Evolutionary conservation across 1,140 invertebrate genomes (phyloP), one percentile per base, ranked within the genome.

Genomic region (Magallana ariakensis): DNA sequence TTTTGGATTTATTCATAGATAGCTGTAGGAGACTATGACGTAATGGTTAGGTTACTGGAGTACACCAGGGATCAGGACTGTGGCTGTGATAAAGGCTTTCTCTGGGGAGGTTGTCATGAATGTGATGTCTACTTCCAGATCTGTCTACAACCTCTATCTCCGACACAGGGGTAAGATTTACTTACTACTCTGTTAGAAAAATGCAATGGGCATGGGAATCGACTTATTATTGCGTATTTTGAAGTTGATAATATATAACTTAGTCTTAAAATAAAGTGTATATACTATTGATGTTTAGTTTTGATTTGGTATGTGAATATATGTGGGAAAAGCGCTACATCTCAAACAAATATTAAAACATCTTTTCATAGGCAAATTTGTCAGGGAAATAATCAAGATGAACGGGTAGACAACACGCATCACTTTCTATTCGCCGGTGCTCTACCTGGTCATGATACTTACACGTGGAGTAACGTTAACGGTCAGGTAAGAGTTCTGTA

Each of bases 1-100:
- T n/a, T n/a, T n/a, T n/a, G n/a, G n/a, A n/a, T n/a, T n/a, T n/a
- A n/a, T n/a, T n/a, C n/a, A n/a, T 46, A 46, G 33, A 46, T 46
- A 46, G 33, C 33, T 4, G 5, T 46, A 5, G 66, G 66, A 75
- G 19, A 22, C 22, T 75, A 75, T 33, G 66, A 75, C 6, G 22
- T 75, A 13, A 33, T 19, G 9, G 22, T 75, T 10, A 26, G 33
- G 66, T 13, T 75, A 75, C 66, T 75, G 66, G 66, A 75, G 66
- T 75, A 75, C 66, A 75, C 13, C 66, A 75, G 66, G 33, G 66
- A 75, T 26, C 9, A 10, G 10, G 66, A 75, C 66, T 33, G 66
- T 33, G 7, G 22, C 1, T 75, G 66, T 33, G 66, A 26, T 46
- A 4, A 0, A 8, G 16, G 5, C 2, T 46, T 46, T 2, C 26